A percentile compares a stretch with the other conserved stretches of the same genome.
Evolutionary conservation across 2,113 vertebrate genomes (phyloP).

Genomic region (Zapus hudsonius): DNA sequence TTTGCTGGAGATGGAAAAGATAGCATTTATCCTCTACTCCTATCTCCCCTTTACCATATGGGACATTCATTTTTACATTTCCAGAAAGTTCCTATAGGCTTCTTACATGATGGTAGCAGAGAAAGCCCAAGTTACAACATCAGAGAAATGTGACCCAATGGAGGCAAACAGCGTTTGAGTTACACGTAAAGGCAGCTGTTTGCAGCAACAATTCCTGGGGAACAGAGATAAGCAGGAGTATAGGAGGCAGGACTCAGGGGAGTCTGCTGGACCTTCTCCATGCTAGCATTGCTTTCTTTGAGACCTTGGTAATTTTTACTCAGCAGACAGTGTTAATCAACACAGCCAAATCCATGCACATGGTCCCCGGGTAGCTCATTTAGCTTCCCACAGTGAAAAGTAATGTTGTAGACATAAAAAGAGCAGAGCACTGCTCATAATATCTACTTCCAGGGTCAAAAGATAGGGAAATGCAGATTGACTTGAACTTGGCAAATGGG

Average conservation of each 20-base stretch:
- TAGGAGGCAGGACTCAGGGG: background rate
- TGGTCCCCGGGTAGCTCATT: background rate
- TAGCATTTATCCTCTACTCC: background rate
- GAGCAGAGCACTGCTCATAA: background rate
- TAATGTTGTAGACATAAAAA: background rate
- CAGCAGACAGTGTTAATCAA: background rate
- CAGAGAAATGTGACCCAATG: background rate
- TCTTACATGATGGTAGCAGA: background rate
- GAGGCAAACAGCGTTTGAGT: background rate
- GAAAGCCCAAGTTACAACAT: background rate
- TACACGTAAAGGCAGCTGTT: background rate
- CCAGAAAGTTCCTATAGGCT: background rate
- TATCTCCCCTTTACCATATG: accelerated
- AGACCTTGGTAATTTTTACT: background rate
- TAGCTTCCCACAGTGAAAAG: background rate
- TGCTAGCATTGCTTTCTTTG: no score
- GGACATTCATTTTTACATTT: background rate
- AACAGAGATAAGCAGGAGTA: background rate
- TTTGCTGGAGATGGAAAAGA: background rate
- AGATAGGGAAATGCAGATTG: background rate
- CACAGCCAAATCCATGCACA: background rate
- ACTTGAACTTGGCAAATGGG: background rate
- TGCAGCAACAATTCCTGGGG: background rate
- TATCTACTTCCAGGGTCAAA: background rate
- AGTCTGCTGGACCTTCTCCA: background rate